These are phyloP conservation scores for Petrocephalus microphthalmus DNA, from an alignment of 2,113 vertebrate species.

Conservation along the genomic window DNA sequence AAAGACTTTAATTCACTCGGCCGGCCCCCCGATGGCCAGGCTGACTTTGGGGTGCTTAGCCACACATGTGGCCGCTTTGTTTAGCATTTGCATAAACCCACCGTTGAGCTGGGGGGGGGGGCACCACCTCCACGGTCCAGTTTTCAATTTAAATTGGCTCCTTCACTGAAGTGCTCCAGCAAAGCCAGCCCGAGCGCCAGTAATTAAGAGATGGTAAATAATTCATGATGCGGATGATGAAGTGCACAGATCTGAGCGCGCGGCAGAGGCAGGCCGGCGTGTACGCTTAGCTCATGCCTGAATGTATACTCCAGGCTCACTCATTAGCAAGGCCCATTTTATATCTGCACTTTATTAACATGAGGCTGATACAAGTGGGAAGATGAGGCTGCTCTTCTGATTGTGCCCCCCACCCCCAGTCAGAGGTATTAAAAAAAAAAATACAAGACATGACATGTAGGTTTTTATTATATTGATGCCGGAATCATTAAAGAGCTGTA, in stretches of 20 bases:
- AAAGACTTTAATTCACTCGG: neutral
- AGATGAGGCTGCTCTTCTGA: neutral
- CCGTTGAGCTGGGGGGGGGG: neutral
- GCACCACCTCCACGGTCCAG: neutral
- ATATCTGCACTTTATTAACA: neutral
- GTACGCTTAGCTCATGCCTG: neutral
- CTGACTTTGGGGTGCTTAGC: neutral
- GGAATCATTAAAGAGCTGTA: neutral
- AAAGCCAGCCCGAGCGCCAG: neutral
- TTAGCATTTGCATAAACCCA: neutral
- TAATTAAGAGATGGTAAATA: slow-evolving; percentile 21
- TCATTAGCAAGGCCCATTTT: neutral
- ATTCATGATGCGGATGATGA: slow-evolving; percentile 16
- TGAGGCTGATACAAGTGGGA: neutral
- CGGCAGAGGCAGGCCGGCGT: neutral
- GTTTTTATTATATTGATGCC: neutral
- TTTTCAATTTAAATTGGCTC: slow-evolving; percentile 19
- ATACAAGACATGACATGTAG: too few species aligned
- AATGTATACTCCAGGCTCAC: neutral
- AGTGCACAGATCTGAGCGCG: neutral
- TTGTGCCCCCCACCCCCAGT: neutral
- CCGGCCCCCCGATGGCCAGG: neutral
- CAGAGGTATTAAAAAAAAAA: neutral
- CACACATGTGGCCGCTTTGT: neutral
- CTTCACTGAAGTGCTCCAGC: neutral